Conservation (phyloP, 2,888 invertebrate genomes). For the Girardia tigrina region DNA sequence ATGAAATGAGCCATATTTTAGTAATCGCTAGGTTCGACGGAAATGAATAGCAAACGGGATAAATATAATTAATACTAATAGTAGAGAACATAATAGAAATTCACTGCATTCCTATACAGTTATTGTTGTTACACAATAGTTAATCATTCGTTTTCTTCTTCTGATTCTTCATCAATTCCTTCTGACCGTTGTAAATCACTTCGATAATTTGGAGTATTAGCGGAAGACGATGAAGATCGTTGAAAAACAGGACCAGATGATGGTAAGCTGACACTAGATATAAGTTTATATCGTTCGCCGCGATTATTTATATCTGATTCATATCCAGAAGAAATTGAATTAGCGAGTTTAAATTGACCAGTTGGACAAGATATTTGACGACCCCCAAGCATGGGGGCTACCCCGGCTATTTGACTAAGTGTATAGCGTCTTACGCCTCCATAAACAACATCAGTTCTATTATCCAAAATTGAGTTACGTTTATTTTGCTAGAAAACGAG, state of each 20-base stretch:
- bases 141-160: neutral
- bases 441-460: neutral
- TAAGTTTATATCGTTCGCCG: neutral
- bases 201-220: neutral
- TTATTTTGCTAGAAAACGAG: neutral
- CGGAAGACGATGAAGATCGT: neutral
- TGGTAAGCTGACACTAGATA: neutral
- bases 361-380: neutral
- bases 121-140: neutral
- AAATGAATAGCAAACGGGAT: neutral
- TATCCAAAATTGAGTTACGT: neutral
- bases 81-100: neutral
- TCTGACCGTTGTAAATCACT: neutral
- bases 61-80: neutral
- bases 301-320: neutral
- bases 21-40: neutral
- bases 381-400: neutral
- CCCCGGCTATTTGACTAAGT: neutral
- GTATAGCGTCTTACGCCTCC: neutral
- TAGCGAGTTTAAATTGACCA: neutral
- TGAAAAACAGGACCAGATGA: neutral
- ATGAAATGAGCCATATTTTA: neutral
- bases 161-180: neutral
- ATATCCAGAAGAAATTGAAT: neutral
- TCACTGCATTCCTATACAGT: neutral